phyloP scores from a whole-genome alignment of 1,140 invertebrate genomes.

The Ooceraea biroi region DNA sequence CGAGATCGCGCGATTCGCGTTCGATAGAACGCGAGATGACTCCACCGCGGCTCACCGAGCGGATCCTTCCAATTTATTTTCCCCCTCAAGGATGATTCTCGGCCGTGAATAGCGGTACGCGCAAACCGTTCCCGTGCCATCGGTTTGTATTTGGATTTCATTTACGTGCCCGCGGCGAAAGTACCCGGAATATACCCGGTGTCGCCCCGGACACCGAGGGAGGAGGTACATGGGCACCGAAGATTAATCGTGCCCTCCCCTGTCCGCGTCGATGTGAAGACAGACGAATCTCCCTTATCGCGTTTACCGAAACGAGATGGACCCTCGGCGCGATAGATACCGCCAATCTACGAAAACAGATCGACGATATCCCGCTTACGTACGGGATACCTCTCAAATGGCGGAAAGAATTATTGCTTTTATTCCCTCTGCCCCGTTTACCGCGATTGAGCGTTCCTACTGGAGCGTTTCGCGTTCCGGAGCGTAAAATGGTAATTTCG shows the following conservation, averaged over 20 bases:
- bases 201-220: slow-evolving; percentile 15
- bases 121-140: slow-evolving; percentile 24
- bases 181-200: slow-evolving; percentile 3
- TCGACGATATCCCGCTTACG: background rate
- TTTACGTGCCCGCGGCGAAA: slow-evolving; percentile 30
- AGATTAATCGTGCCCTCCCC: slow-evolving; percentile 45
- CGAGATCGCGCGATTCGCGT: slow-evolving; percentile 47
- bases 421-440: background rate
- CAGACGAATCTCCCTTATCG: slow-evolving; percentile 60
- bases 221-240: too few relatives aligned
- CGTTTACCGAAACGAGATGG: slow-evolving; percentile 40
- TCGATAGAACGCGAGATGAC: slow-evolving; percentile 14
- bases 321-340: slow-evolving; percentile 14
- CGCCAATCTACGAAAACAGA: slow-evolving; percentile 35
- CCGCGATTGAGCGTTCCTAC: background rate
- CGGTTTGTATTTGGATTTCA: slow-evolving; percentile 56
- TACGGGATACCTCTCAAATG: background rate
- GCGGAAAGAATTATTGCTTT: slow-evolving; percentile 7
- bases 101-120: slow-evolving; percentile 1
- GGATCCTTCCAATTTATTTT: slow-evolving; percentile 54
- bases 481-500: too few relatives aligned
- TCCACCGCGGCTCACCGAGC: background rate
- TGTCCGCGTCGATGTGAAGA: slow-evolving; percentile 44
- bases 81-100: slow-evolving; percentile 14
- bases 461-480: too few relatives aligned